Percentiles rank a stretch among this genome's conserved stretches.
These are phyloP conservation scores for Lypha dubia DNA, from an alignment of 2,888 invertebrate genomes.

Conservation along the genomic window DNA sequence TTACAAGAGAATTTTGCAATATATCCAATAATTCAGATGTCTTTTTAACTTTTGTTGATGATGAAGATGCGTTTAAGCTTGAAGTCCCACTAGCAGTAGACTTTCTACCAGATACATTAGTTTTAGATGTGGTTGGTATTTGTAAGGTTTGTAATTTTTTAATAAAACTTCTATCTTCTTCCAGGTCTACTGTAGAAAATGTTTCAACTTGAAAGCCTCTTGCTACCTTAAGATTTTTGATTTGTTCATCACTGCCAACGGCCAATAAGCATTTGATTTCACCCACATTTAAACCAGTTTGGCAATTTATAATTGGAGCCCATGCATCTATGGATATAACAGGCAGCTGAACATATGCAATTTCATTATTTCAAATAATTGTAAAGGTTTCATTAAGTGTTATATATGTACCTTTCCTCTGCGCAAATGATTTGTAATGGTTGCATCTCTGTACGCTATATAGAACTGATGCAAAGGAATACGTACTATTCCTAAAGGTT, in stretches of 20 bases:
- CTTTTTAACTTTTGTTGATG: constrained; percentile 67
- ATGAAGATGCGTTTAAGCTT: not conserved
- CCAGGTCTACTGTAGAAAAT: not conserved
- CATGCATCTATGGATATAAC: constrained; percentile 86
- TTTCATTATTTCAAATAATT: not conserved
- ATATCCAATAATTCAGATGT: constrained; percentile 79
- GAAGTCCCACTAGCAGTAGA: not conserved
- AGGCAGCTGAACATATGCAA: constrained; percentile 83
- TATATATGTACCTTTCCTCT: constrained; percentile 84
- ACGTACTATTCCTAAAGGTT: constrained; percentile 84
- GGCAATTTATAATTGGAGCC: constrained; percentile 84
- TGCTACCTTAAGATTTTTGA: constrained; percentile 84
- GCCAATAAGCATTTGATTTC: constrained; percentile 85
- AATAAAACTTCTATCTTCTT: constrained; percentile 37
- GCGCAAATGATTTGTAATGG: constrained; percentile 84
- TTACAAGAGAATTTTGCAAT: constrained; percentile 76
- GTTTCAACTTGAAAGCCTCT: constrained; percentile 74
- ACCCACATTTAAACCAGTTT: constrained; percentile 84
- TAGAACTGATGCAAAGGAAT: constrained; percentile 86
- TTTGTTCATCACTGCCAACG: constrained; percentile 86
- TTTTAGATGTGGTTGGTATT: constrained; percentile 48
- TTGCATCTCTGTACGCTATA: constrained; percentile 85
- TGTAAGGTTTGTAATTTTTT: constrained; percentile 56
- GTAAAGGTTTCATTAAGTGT: constrained; percentile 1
- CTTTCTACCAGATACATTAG: not conserved